These are phyloP conservation scores for Lineus longissimus DNA, from an alignment of 1,140 invertebrate genomes.

Conservation along the genomic window DNA sequence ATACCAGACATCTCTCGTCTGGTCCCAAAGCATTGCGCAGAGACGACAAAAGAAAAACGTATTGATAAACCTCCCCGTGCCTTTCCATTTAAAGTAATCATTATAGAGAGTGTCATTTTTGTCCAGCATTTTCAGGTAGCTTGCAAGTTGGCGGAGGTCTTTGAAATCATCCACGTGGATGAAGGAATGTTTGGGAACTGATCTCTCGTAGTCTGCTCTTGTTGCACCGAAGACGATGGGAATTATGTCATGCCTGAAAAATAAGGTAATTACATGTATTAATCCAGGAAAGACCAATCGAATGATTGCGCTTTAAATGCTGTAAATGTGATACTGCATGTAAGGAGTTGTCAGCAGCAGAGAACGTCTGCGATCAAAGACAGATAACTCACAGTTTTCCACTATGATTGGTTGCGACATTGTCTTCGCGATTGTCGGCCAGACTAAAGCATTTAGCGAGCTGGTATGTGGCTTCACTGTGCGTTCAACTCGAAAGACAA, in stretches of 20 bases:
- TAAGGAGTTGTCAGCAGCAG: too few relatives aligned
- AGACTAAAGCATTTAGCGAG: too few relatives aligned
- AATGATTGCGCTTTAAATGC: too few relatives aligned
- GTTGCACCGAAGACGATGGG: constrained; percentile 92
- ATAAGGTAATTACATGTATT: too few relatives aligned
- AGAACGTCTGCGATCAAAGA: too few relatives aligned
- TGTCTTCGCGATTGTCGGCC: too few relatives aligned
- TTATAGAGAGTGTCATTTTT: constrained; percentile 50
- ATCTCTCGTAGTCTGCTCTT: constrained; percentile 80
- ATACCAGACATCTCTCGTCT: constrained; percentile 12
- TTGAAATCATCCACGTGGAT: constrained; percentile 45
- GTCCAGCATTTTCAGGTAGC: constrained; percentile 48
- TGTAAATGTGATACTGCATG: too few relatives aligned
- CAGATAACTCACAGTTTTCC: too few relatives aligned
- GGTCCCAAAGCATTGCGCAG: constrained; percentile 63
- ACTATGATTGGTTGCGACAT: too few relatives aligned
- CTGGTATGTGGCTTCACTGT: too few relatives aligned
- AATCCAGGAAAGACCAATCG: too few relatives aligned
- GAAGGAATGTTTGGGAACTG: constrained; percentile 65
- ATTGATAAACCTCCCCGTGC: constrained; percentile 39
- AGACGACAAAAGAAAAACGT: constrained; percentile 86
- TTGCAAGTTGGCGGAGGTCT: constrained; percentile 35
- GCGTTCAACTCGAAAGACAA: too few relatives aligned
- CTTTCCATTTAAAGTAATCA: constrained; percentile 54
- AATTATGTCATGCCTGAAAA: constrained; percentile 74